A percentile compares a stretch with the other conserved stretches of the same genome.
Conservation (phyloP, 30 jellyfish, hydroid and myxozoan genomes). For the Nemopilema nomurai region DNA sequence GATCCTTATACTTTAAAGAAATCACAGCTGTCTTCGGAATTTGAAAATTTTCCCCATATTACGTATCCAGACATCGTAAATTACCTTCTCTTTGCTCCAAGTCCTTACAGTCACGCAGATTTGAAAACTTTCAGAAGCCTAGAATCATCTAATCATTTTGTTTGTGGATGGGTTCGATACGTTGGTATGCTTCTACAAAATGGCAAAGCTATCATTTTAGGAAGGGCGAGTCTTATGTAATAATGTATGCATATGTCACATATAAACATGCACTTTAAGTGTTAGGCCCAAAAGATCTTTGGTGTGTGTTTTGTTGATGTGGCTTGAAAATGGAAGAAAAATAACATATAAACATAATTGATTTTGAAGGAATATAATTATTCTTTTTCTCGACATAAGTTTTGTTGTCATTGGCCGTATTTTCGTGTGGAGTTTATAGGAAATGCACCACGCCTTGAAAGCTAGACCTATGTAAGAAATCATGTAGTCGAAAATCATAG, state of each 20-base stretch:
- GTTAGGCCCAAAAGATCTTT: slow-evolving; percentile 2
- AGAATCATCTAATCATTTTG: slow-evolving; percentile 9
- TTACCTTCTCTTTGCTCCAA: slow-evolving; percentile 23
- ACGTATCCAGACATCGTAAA: slow-evolving; percentile 21
- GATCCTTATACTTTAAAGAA: slow-evolving; percentile 16
- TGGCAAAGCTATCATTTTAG: slow-evolving; percentile 8
- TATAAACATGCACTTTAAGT: not conserved
- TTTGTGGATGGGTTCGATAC: slow-evolving; percentile 29
- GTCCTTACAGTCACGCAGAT: not conserved
- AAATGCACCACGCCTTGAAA: slow-evolving; percentile 6
- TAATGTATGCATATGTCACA: not conserved
- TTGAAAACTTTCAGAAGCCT: slow-evolving; percentile 11
- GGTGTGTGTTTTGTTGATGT: not conserved
- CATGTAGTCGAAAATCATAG: slow-evolving; percentile 1
- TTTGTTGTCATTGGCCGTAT: slow-evolving; percentile 1
- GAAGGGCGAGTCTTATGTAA: slow-evolving; percentile 13
- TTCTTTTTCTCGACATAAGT: not conserved
- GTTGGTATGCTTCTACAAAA: not conserved
- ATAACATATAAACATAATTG: no score
- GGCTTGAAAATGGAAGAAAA: not conserved
- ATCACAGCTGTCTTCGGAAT: slow-evolving; percentile 7
- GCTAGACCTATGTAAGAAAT: slow-evolving; percentile 10
- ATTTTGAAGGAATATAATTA: not conserved
- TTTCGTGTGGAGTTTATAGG: slow-evolving; percentile 1
- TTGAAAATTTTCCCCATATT: not conserved